Base-by-base conservation (phyloP, 2,888 invertebrate species). In the Papilio demoleus region DNA sequence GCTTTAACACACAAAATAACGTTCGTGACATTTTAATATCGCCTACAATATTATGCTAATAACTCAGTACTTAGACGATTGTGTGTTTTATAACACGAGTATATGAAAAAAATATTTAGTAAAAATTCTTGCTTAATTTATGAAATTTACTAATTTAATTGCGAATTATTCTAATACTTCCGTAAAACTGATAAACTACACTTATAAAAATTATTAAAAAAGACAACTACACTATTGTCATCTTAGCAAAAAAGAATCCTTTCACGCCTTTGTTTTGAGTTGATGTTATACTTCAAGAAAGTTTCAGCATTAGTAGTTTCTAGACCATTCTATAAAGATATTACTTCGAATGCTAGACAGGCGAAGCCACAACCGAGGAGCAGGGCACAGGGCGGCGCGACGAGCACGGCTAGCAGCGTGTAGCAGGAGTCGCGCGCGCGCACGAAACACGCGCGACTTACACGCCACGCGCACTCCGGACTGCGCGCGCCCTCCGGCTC, bases 401-500 rank as follows among this genome's bases (percentile, higher is more conserved):
- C 89, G 36, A 96, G 77, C 58, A 95, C 93, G 0, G 95, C 94
- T 50, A 96, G 90, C 60, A 95, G 81, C n/a, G 94, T 94, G 90
- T 96, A 96, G 83, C 95, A 96, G 82, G 94, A 94, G 80, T 94
- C 94, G 73, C 95, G 93, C 38, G 95, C 94, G 74, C 94, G 87
- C 70, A 93, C 91, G 88, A 95, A 96, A 80, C 95, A 95, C 64
- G 91, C 88, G 77, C 93, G 91, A 77, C 95, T 94, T 56, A 95
- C 85, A n/a, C 94, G 90, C 95, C 95, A 96, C 71, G 94, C 94
- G 85, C 94, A 95, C 83, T 95, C 95, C 6, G 95, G 94, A 77
- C 95, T 95, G 63, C 95, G 89, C 14, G 95, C 94, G 6, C 94
- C 94, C 73, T 94, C 94, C 1, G 96, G 95, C 85, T 96, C 96